Percentiles rank a stretch among this genome's conserved stretches.
phyloP scores from a whole-genome alignment of 2,888 invertebrate species.

The Muscina levida region DNA sequence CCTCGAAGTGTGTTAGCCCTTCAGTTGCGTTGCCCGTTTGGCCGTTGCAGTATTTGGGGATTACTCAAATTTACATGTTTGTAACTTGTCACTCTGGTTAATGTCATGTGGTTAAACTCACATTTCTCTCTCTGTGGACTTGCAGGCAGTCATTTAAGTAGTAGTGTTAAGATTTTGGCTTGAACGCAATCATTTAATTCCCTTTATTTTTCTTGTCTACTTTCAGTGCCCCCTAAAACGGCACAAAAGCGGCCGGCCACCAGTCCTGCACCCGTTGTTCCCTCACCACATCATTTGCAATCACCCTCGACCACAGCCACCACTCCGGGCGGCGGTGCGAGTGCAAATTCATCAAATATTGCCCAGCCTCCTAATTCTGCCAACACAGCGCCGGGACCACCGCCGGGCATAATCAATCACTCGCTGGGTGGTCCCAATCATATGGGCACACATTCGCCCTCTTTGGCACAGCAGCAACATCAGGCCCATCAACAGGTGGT shows the following conservation, averaged over 20 bases:
- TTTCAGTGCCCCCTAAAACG: slow-evolving; percentile 79
- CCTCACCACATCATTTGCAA: slow-evolving; percentile 78
- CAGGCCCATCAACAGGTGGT: slow-evolving; percentile 75
- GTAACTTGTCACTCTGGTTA: slow-evolving; percentile 17
- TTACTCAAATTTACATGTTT: slow-evolving; percentile 9
- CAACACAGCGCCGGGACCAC: slow-evolving; percentile 48
- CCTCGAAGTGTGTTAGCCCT: no score
- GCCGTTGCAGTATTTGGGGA: not conserved
- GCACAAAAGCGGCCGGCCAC: slow-evolving; percentile 79
- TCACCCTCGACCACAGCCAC: slow-evolving; percentile 72
- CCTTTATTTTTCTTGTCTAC: slow-evolving; percentile 33
- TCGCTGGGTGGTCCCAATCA: slow-evolving; percentile 74
- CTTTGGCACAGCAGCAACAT: slow-evolving; percentile 72
- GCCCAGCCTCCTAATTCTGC: slow-evolving; percentile 67
- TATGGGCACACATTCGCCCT: slow-evolving; percentile 76
- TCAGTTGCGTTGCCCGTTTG: no score
- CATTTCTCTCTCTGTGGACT: not conserved
- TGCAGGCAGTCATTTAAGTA: slow-evolving; percentile 1
- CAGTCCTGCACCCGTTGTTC: slow-evolving; percentile 78
- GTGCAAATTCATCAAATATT: slow-evolving; percentile 52
- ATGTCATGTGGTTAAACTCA: slow-evolving; percentile 35
- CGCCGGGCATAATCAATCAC: slow-evolving; percentile 72
- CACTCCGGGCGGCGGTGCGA: slow-evolving; percentile 66
- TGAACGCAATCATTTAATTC: not conserved
- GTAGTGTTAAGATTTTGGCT: not conserved